These are phyloP conservation scores for Cyanoderma ruficeps DNA, from an alignment of 2,113 vertebrate genomes.

Conservation along the genomic window DNA sequence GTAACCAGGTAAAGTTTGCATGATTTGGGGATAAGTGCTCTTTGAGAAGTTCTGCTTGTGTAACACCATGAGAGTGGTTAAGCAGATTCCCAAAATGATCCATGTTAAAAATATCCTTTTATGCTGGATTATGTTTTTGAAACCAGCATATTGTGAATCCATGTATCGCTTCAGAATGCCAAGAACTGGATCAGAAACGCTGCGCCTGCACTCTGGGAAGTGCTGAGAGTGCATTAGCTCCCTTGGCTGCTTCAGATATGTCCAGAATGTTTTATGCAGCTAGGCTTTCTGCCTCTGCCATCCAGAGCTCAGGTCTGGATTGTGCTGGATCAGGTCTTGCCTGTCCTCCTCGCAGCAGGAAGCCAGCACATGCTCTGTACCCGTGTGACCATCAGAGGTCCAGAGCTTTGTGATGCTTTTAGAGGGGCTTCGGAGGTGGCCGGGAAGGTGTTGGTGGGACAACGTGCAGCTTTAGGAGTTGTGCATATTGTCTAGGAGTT, in stretches of 20 bases:
- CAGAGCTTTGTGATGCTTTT: neutral
- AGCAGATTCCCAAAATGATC: neutral
- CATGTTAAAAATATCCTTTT: constrained; percentile 4
- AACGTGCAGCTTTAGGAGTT: neutral
- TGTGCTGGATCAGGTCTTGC: neutral
- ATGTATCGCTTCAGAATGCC: neutral
- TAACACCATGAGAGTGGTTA: fast-evolving
- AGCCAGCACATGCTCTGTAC: neutral
- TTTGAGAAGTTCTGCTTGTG: neutral
- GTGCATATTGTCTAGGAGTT: neutral
- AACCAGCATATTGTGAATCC: neutral
- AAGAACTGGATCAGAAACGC: neutral
- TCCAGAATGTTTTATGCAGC: neutral
- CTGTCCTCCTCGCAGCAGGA: neutral
- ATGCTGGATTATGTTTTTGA: constrained; percentile 2
- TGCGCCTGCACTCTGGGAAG: neutral
- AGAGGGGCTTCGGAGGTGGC: neutral
- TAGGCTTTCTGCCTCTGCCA: neutral
- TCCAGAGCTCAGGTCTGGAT: neutral
- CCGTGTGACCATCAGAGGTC: fast-evolving
- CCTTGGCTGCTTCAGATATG: neutral
- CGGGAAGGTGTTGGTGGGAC: neutral
- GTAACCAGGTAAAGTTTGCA: neutral
- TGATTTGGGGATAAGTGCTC: neutral
- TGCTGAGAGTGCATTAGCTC: constrained; percentile 28